phyloP scores from a whole-genome alignment of 2,888 invertebrate species.

The Mythimna impura region DNA sequence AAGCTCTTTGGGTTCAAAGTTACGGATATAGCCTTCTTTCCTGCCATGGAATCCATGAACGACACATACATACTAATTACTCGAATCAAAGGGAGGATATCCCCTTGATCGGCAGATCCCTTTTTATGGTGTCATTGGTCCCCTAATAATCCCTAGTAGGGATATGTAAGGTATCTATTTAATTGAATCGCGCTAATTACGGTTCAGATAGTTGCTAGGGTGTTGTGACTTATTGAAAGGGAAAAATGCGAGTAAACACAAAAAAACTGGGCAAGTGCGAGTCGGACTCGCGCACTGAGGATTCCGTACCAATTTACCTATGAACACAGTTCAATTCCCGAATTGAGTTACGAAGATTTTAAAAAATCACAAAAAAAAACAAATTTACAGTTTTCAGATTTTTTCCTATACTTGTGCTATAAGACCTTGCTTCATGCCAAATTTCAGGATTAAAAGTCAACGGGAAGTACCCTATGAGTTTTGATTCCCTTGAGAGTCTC shows the following conservation, averaged over 20 bases:
- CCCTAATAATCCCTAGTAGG: slow-evolving; percentile 47
- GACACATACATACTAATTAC: slow-evolving; percentile 52
- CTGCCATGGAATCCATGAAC: neutral
- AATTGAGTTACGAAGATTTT: too few relatives aligned
- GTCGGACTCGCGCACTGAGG: too few relatives aligned
- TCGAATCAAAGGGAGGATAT: slow-evolving; percentile 39
- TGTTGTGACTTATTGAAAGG: neutral
- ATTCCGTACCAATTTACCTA: too few relatives aligned
- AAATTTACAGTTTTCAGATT: too few relatives aligned
- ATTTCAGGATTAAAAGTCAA: too few relatives aligned
- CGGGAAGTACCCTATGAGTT: too few relatives aligned
- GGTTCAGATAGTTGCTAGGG: neutral
- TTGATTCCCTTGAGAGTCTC: too few relatives aligned
- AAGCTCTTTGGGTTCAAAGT: slow-evolving; percentile 5
- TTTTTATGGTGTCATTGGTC: slow-evolving; percentile 40
- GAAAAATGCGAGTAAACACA: neutral
- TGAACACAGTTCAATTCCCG: too few relatives aligned
- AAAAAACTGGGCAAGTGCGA: too few relatives aligned
- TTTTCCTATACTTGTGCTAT: too few relatives aligned
- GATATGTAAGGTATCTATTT: slow-evolving; percentile 24
- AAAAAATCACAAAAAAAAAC: too few relatives aligned
- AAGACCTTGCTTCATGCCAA: too few relatives aligned
- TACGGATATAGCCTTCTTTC: neutral
- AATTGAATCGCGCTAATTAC: slow-evolving; percentile 44
- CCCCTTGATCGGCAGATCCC: slow-evolving; percentile 42